Conservation (phyloP, 1,140 invertebrate species). For the Drosophila murphyi region DNA sequence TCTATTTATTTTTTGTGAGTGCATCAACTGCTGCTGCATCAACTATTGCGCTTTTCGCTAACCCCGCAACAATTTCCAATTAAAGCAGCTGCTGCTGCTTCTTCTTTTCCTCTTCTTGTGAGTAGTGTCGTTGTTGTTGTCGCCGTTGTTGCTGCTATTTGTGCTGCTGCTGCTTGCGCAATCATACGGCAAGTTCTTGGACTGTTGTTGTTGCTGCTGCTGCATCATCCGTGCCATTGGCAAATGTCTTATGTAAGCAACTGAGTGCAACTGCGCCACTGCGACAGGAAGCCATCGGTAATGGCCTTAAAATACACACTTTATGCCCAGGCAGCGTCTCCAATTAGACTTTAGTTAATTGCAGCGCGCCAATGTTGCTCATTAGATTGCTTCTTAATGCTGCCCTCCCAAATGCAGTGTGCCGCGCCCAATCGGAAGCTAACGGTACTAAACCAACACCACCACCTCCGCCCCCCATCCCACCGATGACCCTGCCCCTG, state of each 20-base stretch:
- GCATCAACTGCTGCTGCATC: slow-evolving; percentile 1
- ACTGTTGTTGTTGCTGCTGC: slow-evolving; percentile 45
- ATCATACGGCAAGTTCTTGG: slow-evolving; percentile 73
- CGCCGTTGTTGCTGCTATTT: slow-evolving; percentile 39
- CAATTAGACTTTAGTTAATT: slow-evolving; percentile 79
- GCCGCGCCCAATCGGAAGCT: slow-evolving; percentile 68
- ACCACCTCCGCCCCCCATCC: too few relatives aligned
- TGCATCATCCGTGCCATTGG: slow-evolving; percentile 53
- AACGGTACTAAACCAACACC: slow-evolving; percentile 41
- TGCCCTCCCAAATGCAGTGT: slow-evolving; percentile 13
- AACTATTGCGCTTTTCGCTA: slow-evolving; percentile 42
- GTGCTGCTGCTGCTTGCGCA: slow-evolving; percentile 73
- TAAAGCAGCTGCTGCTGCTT: slow-evolving; percentile 56
- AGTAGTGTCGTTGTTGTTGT: slow-evolving; percentile 14
- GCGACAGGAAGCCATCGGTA: slow-evolving; percentile 79
- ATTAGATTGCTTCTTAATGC: slow-evolving; percentile 43
- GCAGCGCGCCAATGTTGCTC: slow-evolving; percentile 73
- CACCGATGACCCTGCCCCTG: too few relatives aligned
- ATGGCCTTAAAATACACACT: slow-evolving; percentile 81
- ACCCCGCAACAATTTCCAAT: slow-evolving; percentile 60
- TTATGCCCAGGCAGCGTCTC: slow-evolving; percentile 70
- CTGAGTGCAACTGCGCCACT: slow-evolving; percentile 1
- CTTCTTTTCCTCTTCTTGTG: too few relatives aligned
- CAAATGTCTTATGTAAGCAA: slow-evolving; percentile 50
- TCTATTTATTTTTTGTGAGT: neutral